phyloP scores from a whole-genome alignment of 1,140 invertebrate species.

The Procambarus clarkii region DNA sequence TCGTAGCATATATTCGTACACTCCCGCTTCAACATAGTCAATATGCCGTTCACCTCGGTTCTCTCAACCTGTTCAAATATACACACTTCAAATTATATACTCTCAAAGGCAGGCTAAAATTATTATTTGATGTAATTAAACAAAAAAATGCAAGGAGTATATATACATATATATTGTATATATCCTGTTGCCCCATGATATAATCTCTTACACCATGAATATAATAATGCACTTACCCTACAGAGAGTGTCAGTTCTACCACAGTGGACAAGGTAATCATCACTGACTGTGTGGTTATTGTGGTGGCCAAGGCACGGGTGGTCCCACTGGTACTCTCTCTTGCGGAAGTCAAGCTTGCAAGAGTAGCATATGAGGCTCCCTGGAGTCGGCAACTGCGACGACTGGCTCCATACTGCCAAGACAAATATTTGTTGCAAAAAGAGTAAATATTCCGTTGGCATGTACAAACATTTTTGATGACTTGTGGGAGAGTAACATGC shows the following conservation, averaged over 20 bases:
- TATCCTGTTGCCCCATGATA: no score
- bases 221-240: constrained; percentile 31
- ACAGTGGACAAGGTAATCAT: constrained; percentile 47
- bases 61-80: constrained; percentile 61
- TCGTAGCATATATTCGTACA: constrained; percentile 48
- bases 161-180: no score
- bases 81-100: no score
- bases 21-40: constrained; percentile 51
- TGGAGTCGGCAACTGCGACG: not conserved
- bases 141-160: no score
- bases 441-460: not conserved
- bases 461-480: not conserved
- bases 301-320: constrained; percentile 60
- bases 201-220: no score
- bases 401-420: not conserved
- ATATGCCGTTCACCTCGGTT: constrained; percentile 62
- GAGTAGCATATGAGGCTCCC: constrained; percentile 63
- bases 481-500: not conserved
- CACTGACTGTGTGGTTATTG: constrained; percentile 16
- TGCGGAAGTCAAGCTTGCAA: constrained; percentile 62
- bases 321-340: constrained; percentile 44
- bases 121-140: no score
- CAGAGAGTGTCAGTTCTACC: constrained; percentile 46
- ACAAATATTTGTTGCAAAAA: not conserved
- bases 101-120: no score